Evolutionary conservation across 2,888 invertebrate genomes (phyloP), one percentile per base, ranked within the genome.

Genomic region (Heliconius hortense): DNA sequence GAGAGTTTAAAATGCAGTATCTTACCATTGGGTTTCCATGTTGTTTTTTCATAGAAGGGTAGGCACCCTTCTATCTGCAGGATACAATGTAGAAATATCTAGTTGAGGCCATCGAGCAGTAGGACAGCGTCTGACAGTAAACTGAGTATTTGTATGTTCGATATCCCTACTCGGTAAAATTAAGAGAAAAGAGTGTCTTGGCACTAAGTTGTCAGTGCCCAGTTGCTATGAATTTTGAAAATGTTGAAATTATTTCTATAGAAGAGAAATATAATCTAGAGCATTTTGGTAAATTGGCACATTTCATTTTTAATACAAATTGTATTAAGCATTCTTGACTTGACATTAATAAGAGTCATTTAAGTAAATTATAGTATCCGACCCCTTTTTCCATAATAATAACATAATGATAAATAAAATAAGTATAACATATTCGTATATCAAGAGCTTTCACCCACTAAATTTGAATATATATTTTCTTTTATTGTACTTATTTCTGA

Each of bases 321-420:
- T 67, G 26, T 43, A 67, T 48, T 18, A 10, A 21, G 43, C 26
- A 48, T 10, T 10, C 18, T 21, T 69, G 28, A n/a, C 56, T 35
- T 56, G 26, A 7, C 7, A 69, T 69, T n/a, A 56, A 35, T 56
- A 56, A 68, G 67, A 48, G 48, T 24, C 43, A 68, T 68, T 53
- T 56, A 13, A 35, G 15, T 11, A 31, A 56, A 8, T 7, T 35
- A 31, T 69, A 13, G 13, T 31, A 35, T 56, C n/a, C 24, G 24
- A 56, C n/a, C 56, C 31, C n/a, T n/a, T 69, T 69, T 69, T 53
- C 1, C 28, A 28, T 69, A 56, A 56, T 69, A 66, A 66, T 24
- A 66, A 24, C 26, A 66, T 43, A 39, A 43, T 24, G 24, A 66
- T 66, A 66, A n/a, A 56, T 53, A 62, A 71, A 28, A 28, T 62